Evolutionary conservation across 2,888 invertebrate species (phyloP), one percentile per base, ranked within the genome.

Genomic region (Scrobipalpa costella): DNA sequence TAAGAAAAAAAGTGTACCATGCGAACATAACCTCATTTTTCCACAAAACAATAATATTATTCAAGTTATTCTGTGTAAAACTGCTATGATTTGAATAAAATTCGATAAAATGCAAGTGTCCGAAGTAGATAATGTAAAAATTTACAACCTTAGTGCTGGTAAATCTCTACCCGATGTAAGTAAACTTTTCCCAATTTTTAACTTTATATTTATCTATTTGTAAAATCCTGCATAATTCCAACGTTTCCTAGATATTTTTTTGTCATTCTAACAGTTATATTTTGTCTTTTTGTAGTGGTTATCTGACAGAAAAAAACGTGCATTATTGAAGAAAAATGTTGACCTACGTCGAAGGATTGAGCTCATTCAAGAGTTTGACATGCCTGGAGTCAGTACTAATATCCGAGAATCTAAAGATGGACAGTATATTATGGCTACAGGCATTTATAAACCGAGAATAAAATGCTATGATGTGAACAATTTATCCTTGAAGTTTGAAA

Each of bases 321-420:
- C 94, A 7, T 89, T 98, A 67, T 92, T 96, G 61, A 97, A 97
- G 83, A 97, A 97, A 85, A 96, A 98, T 94, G 95, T 96, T 47
- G 98, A 98, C 81, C 93, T 99, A 58, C 93, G 98, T 71, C 93
- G 96, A 72, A 93, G 98, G 78, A 98, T 99, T 73, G 98, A 99
- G 86, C 94, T 99, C 50, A 97, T 99, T 70, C 99, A 99, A 88
- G 99, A 99, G 81, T 99, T 99, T 93, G 98, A 98, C 73, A 99
- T 99, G 99, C 99, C 99, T 33, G 97, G 95, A 59, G 94, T 99
- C 0, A 98, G 98, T 78, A 96, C 95, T 17, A 94, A 94, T 61
- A 93, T 99, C 27, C 93, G 94, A 76, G 93, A 97, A 68, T 97
- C 99, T 8, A 95, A 94, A 72, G 99, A 99, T 92, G 96, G 97